Conservation (phyloP, 2,113 vertebrate species). For the Stigmatopora argus region DNA sequence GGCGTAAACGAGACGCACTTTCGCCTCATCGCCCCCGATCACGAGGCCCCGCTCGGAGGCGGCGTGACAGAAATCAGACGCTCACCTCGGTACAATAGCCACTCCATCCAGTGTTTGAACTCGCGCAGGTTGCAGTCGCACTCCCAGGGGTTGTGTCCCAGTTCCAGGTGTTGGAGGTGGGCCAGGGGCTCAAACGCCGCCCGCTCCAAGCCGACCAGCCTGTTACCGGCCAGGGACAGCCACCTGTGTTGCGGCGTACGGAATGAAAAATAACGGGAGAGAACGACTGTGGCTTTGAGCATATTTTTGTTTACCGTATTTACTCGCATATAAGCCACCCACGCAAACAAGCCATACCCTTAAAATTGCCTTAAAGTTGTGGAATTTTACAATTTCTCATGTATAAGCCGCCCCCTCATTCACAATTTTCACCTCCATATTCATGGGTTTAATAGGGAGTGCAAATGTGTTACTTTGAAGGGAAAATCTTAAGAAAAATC, state of each 20-base stretch:
- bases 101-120: constrained; percentile 99
- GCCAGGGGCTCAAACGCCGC: constrained; percentile 88
- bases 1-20: constrained; percentile 22
- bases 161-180: constrained; percentile 84
- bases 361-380: too few relatives aligned
- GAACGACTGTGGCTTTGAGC: not conserved
- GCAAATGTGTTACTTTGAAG: too few relatives aligned
- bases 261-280: not conserved
- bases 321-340: too few relatives aligned
- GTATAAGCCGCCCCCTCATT: too few relatives aligned
- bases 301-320: constrained; percentile 7
- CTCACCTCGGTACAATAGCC: constrained; percentile 94
- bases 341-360: too few relatives aligned
- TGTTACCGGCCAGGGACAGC: constrained; percentile 87
- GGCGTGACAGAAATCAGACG: constrained; percentile 10
- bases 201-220: constrained; percentile 88
- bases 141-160: constrained; percentile 96
- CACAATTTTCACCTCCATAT: too few relatives aligned
- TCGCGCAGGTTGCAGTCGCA: constrained; percentile 95
- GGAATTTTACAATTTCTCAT: too few relatives aligned
- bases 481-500: too few relatives aligned
- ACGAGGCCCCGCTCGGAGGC: constrained; percentile 14
- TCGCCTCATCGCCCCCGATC: not conserved
- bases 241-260: constrained; percentile 53
- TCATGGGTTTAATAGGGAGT: too few relatives aligned